Conservation (phyloP, 2,797 vertebrate species). For the Pelodytes ibericus region DNA sequence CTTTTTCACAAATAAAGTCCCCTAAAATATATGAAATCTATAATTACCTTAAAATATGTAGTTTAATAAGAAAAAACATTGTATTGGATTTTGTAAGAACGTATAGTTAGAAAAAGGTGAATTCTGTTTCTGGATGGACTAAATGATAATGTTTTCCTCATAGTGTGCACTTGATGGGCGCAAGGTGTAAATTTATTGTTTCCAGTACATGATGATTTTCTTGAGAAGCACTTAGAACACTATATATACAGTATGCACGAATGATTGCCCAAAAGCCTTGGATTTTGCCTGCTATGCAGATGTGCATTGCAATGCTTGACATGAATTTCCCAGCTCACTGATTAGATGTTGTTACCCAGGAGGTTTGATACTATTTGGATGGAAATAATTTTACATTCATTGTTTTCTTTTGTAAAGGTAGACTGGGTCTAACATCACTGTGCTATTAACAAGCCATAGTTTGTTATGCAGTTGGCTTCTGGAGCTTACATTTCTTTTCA, state of each 20-base stretch:
- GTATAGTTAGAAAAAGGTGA: not conserved
- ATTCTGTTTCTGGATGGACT: not conserved
- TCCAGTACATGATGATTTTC: conserved; percentile 15
- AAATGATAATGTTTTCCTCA: not conserved
- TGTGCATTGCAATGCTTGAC: conserved; percentile 54
- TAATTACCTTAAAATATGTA: too few species aligned
- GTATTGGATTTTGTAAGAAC: too few species aligned
- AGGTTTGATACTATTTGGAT: conserved; percentile 40
- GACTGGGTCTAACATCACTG: conserved; percentile 28
- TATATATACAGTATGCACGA: conserved; percentile 56
- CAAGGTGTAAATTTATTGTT: conserved; percentile 16
- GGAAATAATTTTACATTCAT: conserved; percentile 43
- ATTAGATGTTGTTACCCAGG: conserved; percentile 55
- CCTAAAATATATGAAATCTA: too few species aligned
- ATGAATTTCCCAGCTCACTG: conserved; percentile 57
- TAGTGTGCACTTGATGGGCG: not conserved
- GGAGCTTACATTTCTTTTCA: not conserved
- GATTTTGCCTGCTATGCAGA: conserved; percentile 60
- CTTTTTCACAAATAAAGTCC: too few species aligned
- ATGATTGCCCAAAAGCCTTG: conserved; percentile 59
- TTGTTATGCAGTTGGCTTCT: conserved; percentile 10
- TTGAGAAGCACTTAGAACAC: conserved; percentile 50
- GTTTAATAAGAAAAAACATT: too few species aligned
- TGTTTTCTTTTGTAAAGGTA: conserved; percentile 47
- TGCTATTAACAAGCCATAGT: conserved; percentile 21